Evolutionary conservation across 2,888 invertebrate genomes (phyloP), one percentile per base, ranked within the genome.

Genomic region (Caradrina kadenii): DNA sequence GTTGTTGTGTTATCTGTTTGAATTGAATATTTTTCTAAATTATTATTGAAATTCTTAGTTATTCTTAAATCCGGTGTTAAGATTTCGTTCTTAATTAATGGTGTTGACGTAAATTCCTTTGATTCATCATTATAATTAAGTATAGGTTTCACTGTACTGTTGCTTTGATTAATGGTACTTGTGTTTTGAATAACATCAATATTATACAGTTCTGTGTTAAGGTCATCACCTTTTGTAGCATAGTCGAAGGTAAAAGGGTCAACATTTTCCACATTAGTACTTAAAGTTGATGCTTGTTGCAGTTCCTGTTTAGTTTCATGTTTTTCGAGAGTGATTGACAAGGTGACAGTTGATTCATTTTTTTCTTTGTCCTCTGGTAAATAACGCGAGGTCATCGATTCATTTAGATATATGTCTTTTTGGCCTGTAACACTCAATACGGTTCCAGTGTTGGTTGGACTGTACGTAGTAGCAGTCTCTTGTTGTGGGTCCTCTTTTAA

Each of bases 111-210:
- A 4, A 61, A 19, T 21, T 61, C 7, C 8, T 15, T 17, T 0
- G 49, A 8, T 26, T 45, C 39, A 0, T n/a, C n/a, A 26, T 7
- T 17, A 11, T 31, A 2, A 22, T 31, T 6, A 54, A 11, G 2
- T 48, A 10, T 39, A 8, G 31, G 22, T n/a, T 0, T 6, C 2
- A 2, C 13, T 48, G 45, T 54, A 22, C 11, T 55, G 39, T n/a
- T 15, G 11, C 19, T 7, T 31, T 11, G 26, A 45, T 39, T 19
- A 6, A 10, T 5, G 53, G 19, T 15, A 50, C 5, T 65, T 65
- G 19, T 49, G 45, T 60, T 48, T 76, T 50, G 22, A 1, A 50
- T n/a, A 48, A 22, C 1, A 61, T 62, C 15, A 11, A 17, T 42
- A 10, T 49, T 48, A 17, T 19, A 58, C 10, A 49, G 26, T 49